phyloP scores from a whole-genome alignment of 2,797 vertebrate genomes.

The Pangasius djambal region DNA sequence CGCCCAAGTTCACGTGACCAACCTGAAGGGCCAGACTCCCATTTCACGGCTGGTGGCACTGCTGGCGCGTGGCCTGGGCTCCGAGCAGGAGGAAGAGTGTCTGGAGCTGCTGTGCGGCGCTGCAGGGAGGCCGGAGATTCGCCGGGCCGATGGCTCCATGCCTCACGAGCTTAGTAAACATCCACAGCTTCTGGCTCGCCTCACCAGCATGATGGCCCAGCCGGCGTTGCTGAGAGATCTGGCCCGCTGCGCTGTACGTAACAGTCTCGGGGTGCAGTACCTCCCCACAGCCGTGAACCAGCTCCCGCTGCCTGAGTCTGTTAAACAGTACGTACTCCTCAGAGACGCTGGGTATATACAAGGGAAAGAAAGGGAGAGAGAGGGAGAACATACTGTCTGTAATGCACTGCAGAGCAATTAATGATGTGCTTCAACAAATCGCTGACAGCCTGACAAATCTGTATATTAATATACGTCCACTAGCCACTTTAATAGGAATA shows the following conservation, averaged over 20 bases:
- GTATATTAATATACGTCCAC: background rate
- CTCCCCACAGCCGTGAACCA: slow-evolving; percentile 88
- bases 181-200: slow-evolving; percentile 85
- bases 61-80: slow-evolving; percentile 88
- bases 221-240: slow-evolving; percentile 86
- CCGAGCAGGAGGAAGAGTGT: slow-evolving; percentile 91
- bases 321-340: slow-evolving; percentile 90
- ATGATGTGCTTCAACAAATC: background rate
- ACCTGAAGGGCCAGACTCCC: slow-evolving; percentile 93
- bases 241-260: slow-evolving; percentile 85
- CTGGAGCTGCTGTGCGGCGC: slow-evolving; percentile 90
- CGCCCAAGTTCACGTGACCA: slow-evolving; percentile 88
- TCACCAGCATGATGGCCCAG: slow-evolving; percentile 83
- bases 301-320: slow-evolving; percentile 88
- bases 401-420: slow-evolving; percentile 19
- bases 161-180: slow-evolving; percentile 89
- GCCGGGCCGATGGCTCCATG: slow-evolving; percentile 83
- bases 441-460: background rate
- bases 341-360: slow-evolving; percentile 71
- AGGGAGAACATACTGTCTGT: slow-evolving; percentile 32
- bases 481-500: slow-evolving; percentile 2
- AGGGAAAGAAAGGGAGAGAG: slow-evolving; percentile 12
- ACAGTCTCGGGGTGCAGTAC: slow-evolving; percentile 86
- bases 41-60: slow-evolving; percentile 89
- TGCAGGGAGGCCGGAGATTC: slow-evolving; percentile 84